Evolutionary conservation across 2,797 vertebrate species (phyloP).

Genomic region (Hydrocynus forskahlii): DNA sequence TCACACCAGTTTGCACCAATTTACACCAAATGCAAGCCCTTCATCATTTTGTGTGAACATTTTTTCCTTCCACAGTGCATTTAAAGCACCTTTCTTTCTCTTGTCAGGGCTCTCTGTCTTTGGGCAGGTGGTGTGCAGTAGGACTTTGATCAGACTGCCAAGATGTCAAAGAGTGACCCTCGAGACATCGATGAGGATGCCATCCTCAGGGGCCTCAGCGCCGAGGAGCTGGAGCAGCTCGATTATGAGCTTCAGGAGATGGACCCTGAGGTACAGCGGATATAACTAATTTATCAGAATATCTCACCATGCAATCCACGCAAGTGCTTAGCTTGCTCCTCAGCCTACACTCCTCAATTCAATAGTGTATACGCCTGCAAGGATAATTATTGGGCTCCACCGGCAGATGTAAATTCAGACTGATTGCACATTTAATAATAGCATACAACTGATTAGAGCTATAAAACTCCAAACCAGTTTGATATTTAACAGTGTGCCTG

Average conservation of each 20-base stretch:
- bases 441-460: background rate
- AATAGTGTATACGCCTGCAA: background rate
- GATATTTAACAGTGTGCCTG: background rate
- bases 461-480: background rate
- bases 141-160: slow-evolving; percentile 59
- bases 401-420: background rate
- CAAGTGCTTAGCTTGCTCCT: slow-evolving; percentile 5
- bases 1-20: background rate
- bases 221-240: slow-evolving; percentile 87
- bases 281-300: slow-evolving; percentile 7
- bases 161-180: slow-evolving; percentile 86
- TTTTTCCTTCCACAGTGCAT: no score
- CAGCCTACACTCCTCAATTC: background rate
- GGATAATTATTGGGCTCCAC: background rate
- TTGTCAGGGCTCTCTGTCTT: slow-evolving; percentile 58
- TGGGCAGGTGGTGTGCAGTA: slow-evolving; percentile 59
- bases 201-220: slow-evolving; percentile 87
- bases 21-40: no score
- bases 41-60: no score
- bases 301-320: background rate
- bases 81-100: slow-evolving; percentile 21
- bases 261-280: slow-evolving; percentile 90
- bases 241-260: slow-evolving; percentile 91
- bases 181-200: slow-evolving; percentile 96
- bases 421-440: background rate